Percentiles rank a stretch among this genome's conserved stretches.
Evolutionary conservation across 2,113 vertebrate genomes (phyloP).

Genomic region (Elephantulus edwardii): DNA sequence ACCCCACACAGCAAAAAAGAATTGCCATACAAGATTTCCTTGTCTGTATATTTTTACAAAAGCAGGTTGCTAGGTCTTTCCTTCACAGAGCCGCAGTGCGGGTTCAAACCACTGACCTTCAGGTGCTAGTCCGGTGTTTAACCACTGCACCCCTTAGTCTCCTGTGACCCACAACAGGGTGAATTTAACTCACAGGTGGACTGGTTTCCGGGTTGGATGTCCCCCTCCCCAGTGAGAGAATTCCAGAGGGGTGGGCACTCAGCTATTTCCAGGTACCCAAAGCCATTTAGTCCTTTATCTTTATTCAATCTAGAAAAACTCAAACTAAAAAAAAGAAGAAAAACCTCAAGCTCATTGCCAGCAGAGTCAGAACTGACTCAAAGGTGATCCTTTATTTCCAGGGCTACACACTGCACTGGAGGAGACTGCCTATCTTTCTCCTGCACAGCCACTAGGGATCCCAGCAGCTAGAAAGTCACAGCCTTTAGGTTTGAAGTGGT

Average conservation of each 20-base stretch:
- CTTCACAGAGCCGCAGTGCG: not conserved
- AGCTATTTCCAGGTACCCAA: not conserved
- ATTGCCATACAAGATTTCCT: not conserved
- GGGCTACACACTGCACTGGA: too few species aligned
- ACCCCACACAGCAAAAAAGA: not conserved
- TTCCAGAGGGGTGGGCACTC: not conserved
- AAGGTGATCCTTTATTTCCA: too few species aligned
- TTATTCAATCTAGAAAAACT: too few species aligned
- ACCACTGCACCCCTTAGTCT: not conserved
- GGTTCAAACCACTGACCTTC: not conserved
- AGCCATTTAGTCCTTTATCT: not conserved
- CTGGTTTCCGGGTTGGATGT: not conserved
- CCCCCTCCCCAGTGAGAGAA: not conserved
- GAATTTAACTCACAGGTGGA: not conserved
- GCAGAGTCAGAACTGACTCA: too few species aligned
- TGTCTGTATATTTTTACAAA: not conserved
- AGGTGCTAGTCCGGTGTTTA: not conserved
- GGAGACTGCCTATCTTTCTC: too few species aligned
- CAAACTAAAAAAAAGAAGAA: too few species aligned
- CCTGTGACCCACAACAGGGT: not conserved
- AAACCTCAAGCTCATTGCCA: too few species aligned
- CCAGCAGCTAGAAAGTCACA: too few species aligned
- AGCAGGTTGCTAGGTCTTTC: not conserved
- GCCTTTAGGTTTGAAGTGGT: too few species aligned
- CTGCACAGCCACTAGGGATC: too few species aligned